phyloP scores from a whole-genome alignment of 2,888 invertebrate genomes.

The Hydriomena furcata region DNA sequence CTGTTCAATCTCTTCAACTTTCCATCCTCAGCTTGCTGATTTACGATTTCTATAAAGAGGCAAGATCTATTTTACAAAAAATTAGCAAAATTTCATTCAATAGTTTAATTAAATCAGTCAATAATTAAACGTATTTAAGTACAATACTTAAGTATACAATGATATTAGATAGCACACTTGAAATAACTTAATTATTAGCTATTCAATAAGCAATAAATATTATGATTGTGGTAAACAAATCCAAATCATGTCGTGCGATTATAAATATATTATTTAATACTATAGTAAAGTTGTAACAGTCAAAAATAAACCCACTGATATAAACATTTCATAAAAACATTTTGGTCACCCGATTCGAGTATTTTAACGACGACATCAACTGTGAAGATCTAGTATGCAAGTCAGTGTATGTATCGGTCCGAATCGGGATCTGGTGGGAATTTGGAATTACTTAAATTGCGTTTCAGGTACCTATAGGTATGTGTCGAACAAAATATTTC shows the following conservation, averaged over 20 bases:
- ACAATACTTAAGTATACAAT: slow-evolving; percentile 26
- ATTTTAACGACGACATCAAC: too few species aligned
- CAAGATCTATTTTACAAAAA: too few species aligned
- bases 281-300: too few species aligned
- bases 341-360: neutral
- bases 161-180: slow-evolving; percentile 27
- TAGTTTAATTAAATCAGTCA: slow-evolving; percentile 41
- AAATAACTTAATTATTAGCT: slow-evolving; percentile 12
- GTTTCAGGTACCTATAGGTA: slow-evolving; percentile 23
- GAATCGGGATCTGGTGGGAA: neutral
- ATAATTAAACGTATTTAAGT: slow-evolving; percentile 33
- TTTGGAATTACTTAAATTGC: slow-evolving; percentile 23
- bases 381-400: too few species aligned
- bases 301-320: too few species aligned
- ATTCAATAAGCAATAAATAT: slow-evolving; percentile 25
- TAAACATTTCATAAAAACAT: neutral
- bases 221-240: neutral
- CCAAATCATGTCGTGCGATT: too few species aligned
- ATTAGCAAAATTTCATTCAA: slow-evolving; percentile 15
- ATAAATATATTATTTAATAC: too few species aligned
- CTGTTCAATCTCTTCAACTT: too few species aligned
- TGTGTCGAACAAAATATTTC: slow-evolving; percentile 5
- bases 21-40: too few species aligned
- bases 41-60: too few species aligned
- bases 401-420: neutral